These are phyloP conservation scores for Ivindomyrus marchei DNA, from an alignment of 2,113 vertebrate species.

Conservation along the genomic window DNA sequence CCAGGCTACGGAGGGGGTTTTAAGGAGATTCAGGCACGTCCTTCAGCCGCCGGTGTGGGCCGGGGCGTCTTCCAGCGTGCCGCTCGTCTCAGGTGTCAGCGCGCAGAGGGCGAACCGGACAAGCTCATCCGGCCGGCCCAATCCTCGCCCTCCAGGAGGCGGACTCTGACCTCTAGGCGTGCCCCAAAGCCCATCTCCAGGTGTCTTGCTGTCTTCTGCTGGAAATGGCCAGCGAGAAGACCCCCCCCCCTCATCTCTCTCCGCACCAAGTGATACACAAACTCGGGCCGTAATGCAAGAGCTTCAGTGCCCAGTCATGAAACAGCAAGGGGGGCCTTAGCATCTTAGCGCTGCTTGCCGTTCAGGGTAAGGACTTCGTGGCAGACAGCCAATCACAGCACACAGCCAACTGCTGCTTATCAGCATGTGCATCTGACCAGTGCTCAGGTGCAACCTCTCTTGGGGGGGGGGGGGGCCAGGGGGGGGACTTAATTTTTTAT, in stretches of 20 bases:
- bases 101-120: not conserved
- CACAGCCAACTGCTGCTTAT: not conserved
- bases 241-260: slow-evolving; percentile 39
- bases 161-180: not conserved
- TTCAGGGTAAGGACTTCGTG: not conserved
- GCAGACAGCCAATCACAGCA: not conserved
- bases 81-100: not conserved
- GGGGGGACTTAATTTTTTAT: not conserved
- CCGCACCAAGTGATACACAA: slow-evolving; percentile 51
- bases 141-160: not conserved
- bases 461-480: not conserved
- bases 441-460: not conserved
- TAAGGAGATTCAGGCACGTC: not conserved
- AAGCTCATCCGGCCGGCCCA: not conserved
- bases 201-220: not conserved
- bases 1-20: not conserved
- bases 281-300: slow-evolving; percentile 56
- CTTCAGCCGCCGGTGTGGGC: not conserved
- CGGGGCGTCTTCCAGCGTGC: not conserved
- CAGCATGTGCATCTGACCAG: not conserved
- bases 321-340: slow-evolving; percentile 29
- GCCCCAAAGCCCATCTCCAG: not conserved
- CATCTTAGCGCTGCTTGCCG: not conserved
- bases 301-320: slow-evolving; percentile 52
- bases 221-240: slow-evolving; percentile 47